Conservation (phyloP, 2,113 vertebrate genomes). For the Cynopterus brachyotis region DNA sequence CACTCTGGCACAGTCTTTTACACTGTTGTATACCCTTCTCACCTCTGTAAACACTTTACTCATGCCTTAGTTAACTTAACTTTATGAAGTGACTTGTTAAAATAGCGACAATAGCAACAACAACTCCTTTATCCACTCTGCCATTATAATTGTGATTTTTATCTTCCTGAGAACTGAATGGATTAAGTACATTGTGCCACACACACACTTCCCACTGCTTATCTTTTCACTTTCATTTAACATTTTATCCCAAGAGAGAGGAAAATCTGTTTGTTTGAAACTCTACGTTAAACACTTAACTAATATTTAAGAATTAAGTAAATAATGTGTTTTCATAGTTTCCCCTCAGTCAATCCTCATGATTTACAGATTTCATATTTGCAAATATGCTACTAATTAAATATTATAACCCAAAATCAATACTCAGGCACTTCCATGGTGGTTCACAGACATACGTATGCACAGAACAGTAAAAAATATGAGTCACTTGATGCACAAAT, state of each 20-base stretch:
- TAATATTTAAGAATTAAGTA: conserved; percentile 25
- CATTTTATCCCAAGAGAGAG: conserved; percentile 44
- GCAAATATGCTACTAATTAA: background rate
- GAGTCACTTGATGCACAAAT: background rate
- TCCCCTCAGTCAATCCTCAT: background rate
- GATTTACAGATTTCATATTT: background rate
- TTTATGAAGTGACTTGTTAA: conserved; percentile 60
- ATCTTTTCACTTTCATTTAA: conserved; percentile 54
- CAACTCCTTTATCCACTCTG: conserved; percentile 54
- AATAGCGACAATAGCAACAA: background rate
- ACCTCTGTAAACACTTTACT: conserved; percentile 72
- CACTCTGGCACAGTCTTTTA: conserved; percentile 47
- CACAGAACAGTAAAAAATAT: background rate
- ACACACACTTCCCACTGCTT: background rate
- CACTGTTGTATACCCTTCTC: conserved; percentile 59
- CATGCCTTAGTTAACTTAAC: conserved; percentile 66
- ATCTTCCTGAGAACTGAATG: conserved; percentile 32
- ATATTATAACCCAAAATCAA: background rate
- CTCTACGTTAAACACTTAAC: conserved; percentile 65
- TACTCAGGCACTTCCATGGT: accelerated
- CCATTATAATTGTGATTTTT: conserved; percentile 12
- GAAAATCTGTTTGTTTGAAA: conserved; percentile 65
- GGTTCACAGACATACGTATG: accelerated
- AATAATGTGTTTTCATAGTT: conserved; percentile 45
- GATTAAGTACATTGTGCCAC: background rate